Conservation (phyloP, 2,888 invertebrate species). For the Leptothorax acervorum region DNA sequence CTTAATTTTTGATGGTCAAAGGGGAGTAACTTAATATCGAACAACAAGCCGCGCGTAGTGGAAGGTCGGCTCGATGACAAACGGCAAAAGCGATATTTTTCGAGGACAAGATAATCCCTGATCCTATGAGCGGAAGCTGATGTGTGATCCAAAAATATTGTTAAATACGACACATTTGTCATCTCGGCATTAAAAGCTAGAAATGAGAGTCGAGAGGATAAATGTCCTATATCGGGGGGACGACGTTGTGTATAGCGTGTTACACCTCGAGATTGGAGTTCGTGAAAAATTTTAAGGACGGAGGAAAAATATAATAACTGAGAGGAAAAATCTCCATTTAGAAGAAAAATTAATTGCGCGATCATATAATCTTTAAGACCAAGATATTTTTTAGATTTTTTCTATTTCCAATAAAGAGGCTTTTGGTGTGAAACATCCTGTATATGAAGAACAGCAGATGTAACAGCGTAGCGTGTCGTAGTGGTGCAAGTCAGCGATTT, state of each 20-base stretch:
- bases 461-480: conserved; percentile 47
- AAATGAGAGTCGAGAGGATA: conserved; percentile 33
- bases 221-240: conserved; percentile 16
- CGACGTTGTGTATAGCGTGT: conserved; percentile 29
- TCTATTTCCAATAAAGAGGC: neutral
- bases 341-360: neutral
- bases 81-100: conserved; percentile 70
- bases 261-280: neutral
- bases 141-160: conserved; percentile 83
- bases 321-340: neutral
- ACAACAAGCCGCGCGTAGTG: conserved; percentile 48
- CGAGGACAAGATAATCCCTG: conserved; percentile 81
- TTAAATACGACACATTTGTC: conserved; percentile 82
- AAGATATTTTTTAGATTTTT: neutral
- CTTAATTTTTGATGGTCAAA: conserved; percentile 49
- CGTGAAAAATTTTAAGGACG: neutral
- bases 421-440: conserved; percentile 5
- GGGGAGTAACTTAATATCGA: conserved; percentile 68
- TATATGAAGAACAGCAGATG: conserved; percentile 36
- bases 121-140: conserved; percentile 80
- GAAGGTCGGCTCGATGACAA: conserved; percentile 67
- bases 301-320: neutral
- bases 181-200: conserved; percentile 77
- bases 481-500: conserved; percentile 75
- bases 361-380: neutral